These are phyloP conservation scores for Pomacea maculata DNA, from an alignment of 1,140 invertebrate genomes.

Conservation along the genomic window DNA sequence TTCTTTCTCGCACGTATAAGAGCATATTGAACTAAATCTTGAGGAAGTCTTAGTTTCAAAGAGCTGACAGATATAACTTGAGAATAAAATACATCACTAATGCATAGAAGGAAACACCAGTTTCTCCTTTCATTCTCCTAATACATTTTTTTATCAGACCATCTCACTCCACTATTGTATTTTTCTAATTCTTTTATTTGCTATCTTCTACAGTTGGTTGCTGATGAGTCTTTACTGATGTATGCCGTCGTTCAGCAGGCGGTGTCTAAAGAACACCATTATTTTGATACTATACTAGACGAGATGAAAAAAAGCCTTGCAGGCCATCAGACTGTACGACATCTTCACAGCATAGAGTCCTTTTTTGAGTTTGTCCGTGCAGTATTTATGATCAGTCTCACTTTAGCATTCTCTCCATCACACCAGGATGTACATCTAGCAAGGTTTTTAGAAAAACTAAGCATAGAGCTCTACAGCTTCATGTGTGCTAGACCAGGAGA, in stretches of 20 bases:
- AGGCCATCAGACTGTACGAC: constrained; percentile 6
- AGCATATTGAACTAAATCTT: neutral
- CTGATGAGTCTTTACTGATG: constrained; percentile 29
- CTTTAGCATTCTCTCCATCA: constrained; percentile 12
- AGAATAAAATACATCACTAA: neutral
- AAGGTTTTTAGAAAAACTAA: constrained; percentile 20
- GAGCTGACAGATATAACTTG: neutral
- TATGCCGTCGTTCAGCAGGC: constrained; percentile 13
- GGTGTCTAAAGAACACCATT: neutral
- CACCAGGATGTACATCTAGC: constrained; percentile 18
- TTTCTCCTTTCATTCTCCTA: no score
- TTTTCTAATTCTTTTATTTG: no score
- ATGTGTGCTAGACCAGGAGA: neutral
- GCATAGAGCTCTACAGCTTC: constrained; percentile 23
- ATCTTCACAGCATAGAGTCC: constrained; percentile 18
- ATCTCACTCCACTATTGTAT: no score
- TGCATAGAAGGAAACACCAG: no score
- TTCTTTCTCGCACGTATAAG: neutral
- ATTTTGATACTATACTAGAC: constrained; percentile 15
- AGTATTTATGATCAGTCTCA: constrained; percentile 26
- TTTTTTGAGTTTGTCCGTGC: constrained; percentile 23
- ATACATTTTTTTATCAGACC: no score
- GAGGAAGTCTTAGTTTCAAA: neutral
- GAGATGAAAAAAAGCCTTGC: constrained; percentile 24
- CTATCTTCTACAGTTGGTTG: neutral